Percentiles rank a stretch among this genome's conserved stretches.
Evolutionary conservation across 2,888 invertebrate genomes (phyloP).

Genomic region (Drosophila lutescens): DNA sequence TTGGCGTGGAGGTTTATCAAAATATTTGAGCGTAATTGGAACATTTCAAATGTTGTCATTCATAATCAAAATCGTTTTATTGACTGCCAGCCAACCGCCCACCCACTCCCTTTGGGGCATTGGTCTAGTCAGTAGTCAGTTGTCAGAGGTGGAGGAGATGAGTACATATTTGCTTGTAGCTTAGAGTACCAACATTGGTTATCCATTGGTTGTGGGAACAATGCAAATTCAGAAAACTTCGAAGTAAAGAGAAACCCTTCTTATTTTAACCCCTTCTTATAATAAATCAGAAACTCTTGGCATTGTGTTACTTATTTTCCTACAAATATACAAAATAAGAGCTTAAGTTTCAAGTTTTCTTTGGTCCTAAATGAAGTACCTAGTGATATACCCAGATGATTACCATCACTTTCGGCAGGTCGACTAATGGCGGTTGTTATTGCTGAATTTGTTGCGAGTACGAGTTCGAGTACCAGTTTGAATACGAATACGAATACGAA

Average conservation of each 20-base stretch:
- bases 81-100: slow-evolving; percentile 22
- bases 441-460: slow-evolving; percentile 13
- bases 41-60: slow-evolving; percentile 77
- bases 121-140: not conserved
- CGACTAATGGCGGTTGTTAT: slow-evolving; percentile 65
- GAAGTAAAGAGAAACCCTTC: no score
- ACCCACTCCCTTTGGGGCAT: not conserved
- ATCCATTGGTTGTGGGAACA: no score
- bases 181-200: not conserved
- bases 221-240: no score
- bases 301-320: no score
- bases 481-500: slow-evolving; percentile 1
- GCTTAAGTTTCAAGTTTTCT: no score
- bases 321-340: no score
- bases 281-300: no score
- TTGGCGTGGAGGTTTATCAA: slow-evolving; percentile 47
- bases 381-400: no score
- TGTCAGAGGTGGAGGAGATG: slow-evolving; percentile 1
- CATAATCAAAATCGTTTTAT: slow-evolving; percentile 63
- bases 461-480: not conserved
- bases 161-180: not conserved
- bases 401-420: not conserved
- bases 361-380: not conserved
- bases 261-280: no score
- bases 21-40: slow-evolving; percentile 74